Base-by-base conservation (phyloP, 2,113 vertebrate genomes). In the Baryphthengus martii region DNA sequence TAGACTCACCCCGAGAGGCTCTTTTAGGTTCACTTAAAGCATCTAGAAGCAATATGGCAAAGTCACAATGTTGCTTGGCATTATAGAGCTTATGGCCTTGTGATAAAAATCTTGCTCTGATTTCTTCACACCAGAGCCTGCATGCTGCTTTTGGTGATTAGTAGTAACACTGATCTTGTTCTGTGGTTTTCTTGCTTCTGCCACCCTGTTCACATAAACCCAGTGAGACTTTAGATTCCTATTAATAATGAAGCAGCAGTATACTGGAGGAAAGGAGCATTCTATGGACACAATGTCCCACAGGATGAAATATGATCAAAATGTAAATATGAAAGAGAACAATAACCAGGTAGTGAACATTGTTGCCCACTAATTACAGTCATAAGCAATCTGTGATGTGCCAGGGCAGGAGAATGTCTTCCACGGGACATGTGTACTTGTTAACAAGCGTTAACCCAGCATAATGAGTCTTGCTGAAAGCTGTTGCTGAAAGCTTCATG, bases 371-470 rank as follows among this genome's bases (percentile, higher is more conserved):
- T 86, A 83, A 85, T 89, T 81, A 63, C 50, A 92, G 58, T 80
- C 80, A 74, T 42, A 91, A 71, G 44, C 63, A 92, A 70, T 71
- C 77, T 81, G 70, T 63, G 52, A 80, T 42, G 50, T 47, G 47
- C 8, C 56, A 67, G 26, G 55, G 47, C 15, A 92, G 92, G 45
- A 75, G 85, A 88, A 94, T 55, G 10, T 21, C 78, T 89, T 96
- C 44, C 55, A 31, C 77, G 75, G 42, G 79, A 88, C 20, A 10
- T 58, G n/a, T 28, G 37, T 26, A 31, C 75, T 93, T 77, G 89
- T 90, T 94, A 90, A 63, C 37, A 61, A 61, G 66, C 4, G 23
- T 85, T 94, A 96, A 95, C 80, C 78, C 91, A 90, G 83, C 68
- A 70, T 44, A 93, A 94, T 67, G 88, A 93, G 71, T 76, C 35